phyloP scores from a whole-genome alignment of 2,797 vertebrate genomes.

The Megalops cyprinoides region DNA sequence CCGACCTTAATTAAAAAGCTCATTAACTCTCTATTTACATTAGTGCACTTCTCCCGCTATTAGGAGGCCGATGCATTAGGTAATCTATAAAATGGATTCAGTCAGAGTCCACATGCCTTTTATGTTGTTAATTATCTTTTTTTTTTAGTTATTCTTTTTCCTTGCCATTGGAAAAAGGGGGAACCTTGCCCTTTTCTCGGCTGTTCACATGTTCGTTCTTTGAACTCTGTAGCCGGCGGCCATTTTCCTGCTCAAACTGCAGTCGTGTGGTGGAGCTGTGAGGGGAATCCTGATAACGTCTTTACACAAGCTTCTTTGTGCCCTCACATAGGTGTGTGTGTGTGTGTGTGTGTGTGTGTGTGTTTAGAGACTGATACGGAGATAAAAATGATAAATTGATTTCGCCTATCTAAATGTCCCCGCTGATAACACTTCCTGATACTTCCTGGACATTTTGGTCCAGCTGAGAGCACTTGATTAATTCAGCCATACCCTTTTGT shows the following conservation, averaged over 20 bases:
- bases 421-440: no score
- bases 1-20: slow-evolving; percentile 41
- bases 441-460: no score
- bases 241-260: neutral
- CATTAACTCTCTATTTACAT: slow-evolving; percentile 42
- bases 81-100: slow-evolving; percentile 39
- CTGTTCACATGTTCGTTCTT: neutral
- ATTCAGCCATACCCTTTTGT: no score
- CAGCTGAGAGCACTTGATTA: no score
- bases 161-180: neutral
- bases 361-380: no score
- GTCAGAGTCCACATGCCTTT: slow-evolving; percentile 11
- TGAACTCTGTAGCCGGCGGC: neutral
- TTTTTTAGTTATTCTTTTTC: neutral
- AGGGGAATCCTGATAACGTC: neutral
- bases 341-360: no score
- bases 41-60: slow-evolving; percentile 28
- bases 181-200: neutral
- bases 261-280: neutral
- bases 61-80: slow-evolving; percentile 26
- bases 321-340: no score
- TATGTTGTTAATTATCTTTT: neutral
- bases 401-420: neutral
- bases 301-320: neutral
- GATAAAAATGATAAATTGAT: neutral